These are phyloP conservation scores for Podargus strigoides DNA, from an alignment of 2,797 vertebrate species.

Conservation along the genomic window DNA sequence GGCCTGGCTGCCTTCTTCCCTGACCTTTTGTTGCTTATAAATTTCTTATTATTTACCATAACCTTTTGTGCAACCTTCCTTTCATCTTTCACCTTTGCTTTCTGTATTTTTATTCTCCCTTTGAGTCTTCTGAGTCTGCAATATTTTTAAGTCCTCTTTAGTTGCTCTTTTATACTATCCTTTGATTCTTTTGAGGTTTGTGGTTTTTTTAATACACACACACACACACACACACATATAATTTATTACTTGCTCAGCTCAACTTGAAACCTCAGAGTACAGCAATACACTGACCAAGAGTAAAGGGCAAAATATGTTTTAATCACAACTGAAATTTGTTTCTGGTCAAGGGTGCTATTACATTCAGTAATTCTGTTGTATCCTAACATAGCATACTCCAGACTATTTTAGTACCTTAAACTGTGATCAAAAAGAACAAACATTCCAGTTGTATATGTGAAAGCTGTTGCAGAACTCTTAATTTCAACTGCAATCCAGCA, in stretches of 20 bases:
- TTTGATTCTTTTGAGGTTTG: neutral
- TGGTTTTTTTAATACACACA: neutral
- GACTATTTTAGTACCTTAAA: neutral
- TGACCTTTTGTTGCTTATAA: neutral
- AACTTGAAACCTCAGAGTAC: neutral
- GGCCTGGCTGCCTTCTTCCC: neutral
- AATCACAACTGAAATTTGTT: neutral
- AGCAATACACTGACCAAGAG: neutral
- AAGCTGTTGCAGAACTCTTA: neutral
- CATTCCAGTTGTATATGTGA: neutral
- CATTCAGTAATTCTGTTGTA: neutral
- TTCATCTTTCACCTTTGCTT: neutral
- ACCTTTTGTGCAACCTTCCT: neutral
- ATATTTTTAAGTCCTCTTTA: neutral
- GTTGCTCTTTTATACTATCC: neutral
- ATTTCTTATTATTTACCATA: constrained; percentile 22
- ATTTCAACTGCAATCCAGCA: neutral
- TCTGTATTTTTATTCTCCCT: neutral
- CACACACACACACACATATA: neutral
- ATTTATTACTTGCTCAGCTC: neutral
- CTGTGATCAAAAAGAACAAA: neutral
- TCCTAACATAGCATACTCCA: neutral
- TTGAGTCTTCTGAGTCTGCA: neutral
- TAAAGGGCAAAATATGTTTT: neutral
- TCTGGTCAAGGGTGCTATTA: neutral